Evolutionary conservation across 1,140 invertebrate species (phyloP), one percentile per base, ranked within the genome.

Genomic region (Panagrolaimus sp.): DNA sequence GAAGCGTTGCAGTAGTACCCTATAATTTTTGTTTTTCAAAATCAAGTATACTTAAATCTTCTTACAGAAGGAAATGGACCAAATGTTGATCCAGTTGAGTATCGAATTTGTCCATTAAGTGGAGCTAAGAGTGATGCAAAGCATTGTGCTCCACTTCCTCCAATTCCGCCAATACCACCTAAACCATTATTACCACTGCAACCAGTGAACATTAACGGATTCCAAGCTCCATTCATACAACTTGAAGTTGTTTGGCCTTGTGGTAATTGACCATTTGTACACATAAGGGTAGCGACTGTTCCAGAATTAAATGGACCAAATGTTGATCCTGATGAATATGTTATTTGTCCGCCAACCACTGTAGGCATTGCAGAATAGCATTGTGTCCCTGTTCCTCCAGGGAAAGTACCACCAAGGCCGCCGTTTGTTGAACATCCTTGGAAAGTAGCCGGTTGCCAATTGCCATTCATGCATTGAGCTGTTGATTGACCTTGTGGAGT

Each of bases 261-360:
- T 20, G 62, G 9, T 2, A 20, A n/a, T 20, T 27, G 16, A 31
- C 57, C 42, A 25, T 31, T 42, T 63, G 27, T 16, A 38, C 62
- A 63, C 7, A 43, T 63, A 13, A 63, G 9, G 0, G 62, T 42
- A 3, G 62, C 62, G 1, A 27, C 38, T 3, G 20, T 63, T 1
- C 27, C 27, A 63, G 16, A 23, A 63, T 42, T 43, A 31, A 31
- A 63, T 13, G 62, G 62, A 1, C 62, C 62, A 4, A 63, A 20
- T 1, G 62, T 42, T 31, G 14, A 23, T 31, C 62, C 62, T n/a
- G 62, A 42, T 43, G 62, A 63, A 43, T 63, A 63, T 11, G 27
- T 27, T 4, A 63, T 43, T 23, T 16, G 16, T n/a, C 62, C 62
- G 31, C 62, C 62, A 57, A 2, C 11, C 20, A 57, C 20, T 11